These are phyloP conservation scores for Aurelia aurita DNA, from an alignment of 30 jellyfish, hydroid and myxozoan genomes.

Conservation along the genomic window DNA sequence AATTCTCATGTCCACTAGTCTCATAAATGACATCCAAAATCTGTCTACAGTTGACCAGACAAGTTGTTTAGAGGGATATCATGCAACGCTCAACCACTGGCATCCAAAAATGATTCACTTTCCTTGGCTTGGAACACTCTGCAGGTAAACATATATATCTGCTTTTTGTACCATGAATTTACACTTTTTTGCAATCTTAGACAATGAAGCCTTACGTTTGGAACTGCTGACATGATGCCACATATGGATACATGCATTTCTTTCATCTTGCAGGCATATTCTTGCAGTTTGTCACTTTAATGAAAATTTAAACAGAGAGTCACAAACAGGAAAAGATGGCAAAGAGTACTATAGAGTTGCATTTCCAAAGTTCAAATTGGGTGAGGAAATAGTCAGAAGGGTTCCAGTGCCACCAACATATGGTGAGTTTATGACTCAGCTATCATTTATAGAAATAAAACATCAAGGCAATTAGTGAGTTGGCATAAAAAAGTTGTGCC, in stretches of 20 bases:
- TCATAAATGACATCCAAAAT: constrained; percentile 28
- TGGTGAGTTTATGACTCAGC: constrained; percentile 11
- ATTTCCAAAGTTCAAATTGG: constrained; percentile 42
- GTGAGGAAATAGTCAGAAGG: constrained; percentile 33
- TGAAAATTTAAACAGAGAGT: constrained; percentile 37
- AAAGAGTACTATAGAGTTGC: constrained; percentile 13
- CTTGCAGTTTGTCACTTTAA: constrained; percentile 40
- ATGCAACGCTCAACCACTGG: constrained; percentile 50
- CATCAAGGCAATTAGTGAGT: too few relatives aligned
- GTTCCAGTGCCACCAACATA: constrained; percentile 42
- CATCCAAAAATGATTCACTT: constrained; percentile 37
- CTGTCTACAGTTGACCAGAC: constrained; percentile 53
- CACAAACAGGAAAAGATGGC: constrained; percentile 6
- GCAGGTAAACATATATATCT: constrained; percentile 19
- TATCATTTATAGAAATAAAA: too few relatives aligned
- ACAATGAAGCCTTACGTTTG: too few relatives aligned
- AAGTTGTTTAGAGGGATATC: constrained; percentile 43
- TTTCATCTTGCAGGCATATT: constrained; percentile 10
- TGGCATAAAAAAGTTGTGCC: too few relatives aligned
- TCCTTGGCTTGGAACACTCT: constrained; percentile 24
- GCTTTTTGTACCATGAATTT: too few relatives aligned
- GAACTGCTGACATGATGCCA: too few relatives aligned
- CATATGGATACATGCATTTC: too few relatives aligned
- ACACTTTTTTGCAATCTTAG: too few relatives aligned
- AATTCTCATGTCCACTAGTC: background rate